Conservation (phyloP, 1,140 invertebrate genomes). For the Scylla paramamosain region DNA sequence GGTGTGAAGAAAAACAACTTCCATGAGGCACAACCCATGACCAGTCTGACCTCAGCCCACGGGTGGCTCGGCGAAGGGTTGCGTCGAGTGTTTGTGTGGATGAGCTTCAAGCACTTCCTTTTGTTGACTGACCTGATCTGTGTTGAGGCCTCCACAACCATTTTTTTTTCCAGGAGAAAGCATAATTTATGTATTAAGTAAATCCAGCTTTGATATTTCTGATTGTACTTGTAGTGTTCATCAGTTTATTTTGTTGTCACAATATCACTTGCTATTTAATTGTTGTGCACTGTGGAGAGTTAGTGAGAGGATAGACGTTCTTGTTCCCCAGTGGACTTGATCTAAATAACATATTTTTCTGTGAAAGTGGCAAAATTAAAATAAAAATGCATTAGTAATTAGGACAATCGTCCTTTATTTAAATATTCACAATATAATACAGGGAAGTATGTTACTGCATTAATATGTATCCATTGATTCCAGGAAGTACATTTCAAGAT, state of each 20-base stretch:
- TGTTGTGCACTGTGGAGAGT: neutral
- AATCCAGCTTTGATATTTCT: too few relatives aligned
- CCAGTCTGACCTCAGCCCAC: too few relatives aligned
- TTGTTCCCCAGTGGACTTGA: neutral
- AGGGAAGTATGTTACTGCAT: slow-evolving; percentile 73
- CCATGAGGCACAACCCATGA: neutral
- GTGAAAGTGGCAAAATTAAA: neutral
- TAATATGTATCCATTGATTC: slow-evolving; percentile 74
- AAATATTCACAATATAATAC: slow-evolving; percentile 77
- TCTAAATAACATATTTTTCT: neutral
- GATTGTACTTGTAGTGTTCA: neutral
- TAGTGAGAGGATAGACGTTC: neutral
- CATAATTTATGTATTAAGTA: neutral
- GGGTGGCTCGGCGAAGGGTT: neutral
- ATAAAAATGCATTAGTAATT: slow-evolving; percentile 59
- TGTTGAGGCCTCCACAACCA: neutral
- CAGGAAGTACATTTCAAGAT: slow-evolving; percentile 71
- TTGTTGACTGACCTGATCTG: neutral
- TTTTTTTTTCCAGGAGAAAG: neutral
- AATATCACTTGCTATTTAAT: neutral
- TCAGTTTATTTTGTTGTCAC: neutral
- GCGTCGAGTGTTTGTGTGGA: neutral
- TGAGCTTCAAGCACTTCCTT: too few relatives aligned
- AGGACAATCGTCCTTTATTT: slow-evolving; percentile 76
- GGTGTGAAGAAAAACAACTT: neutral